Base-by-base conservation (phyloP, 2,888 invertebrate genomes). In the Clitarchus hookeri region DNA sequence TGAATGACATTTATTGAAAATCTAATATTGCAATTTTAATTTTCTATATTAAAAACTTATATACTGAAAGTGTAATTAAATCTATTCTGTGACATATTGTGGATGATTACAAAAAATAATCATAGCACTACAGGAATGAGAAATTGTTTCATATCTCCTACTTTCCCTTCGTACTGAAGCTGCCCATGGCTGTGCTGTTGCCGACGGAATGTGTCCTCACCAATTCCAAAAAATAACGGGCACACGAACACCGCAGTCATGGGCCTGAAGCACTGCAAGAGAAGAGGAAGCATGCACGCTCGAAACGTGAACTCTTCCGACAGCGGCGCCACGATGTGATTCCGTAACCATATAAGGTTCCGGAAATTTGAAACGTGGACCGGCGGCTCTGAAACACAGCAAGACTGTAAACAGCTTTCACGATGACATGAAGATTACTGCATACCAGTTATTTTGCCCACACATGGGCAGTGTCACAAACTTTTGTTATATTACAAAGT, bases 301-400 rank as follows among this genome's bases (percentile, higher is more conserved):
- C 99, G 93, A 92, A 98, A 99, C 12, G 98, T 97, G 93, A 98
- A 97, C 91, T 99, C 99, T 92, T 99, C 99, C 86, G 98, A 97
- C 85, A 98, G 91, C 0, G 98, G 99, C 0, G 98, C 98, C 89
- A 98, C 96, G 48, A 98, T 91, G 90, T 97, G 96, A 91, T 97
- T 98, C 87, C 98, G 93, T 89, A 98, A 93, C 97, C 98, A 98
- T 53, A 96, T 94, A 85, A 97, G 92, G 89, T 96, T 96, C 89
- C 93, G 94, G 87, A 95, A 92, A 89, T 94, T 95, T 86, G 94
- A 94, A 86, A 94, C 91, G 97, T 97, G 95, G 89, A 95, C 96
- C 87, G 94, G 92, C 0, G 95, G 94, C 90, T 96, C 97, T 96
- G 90, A 36, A 91, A 91, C 85, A 88, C 86, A 86, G 87, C 91